Base-by-base conservation (phyloP, 1,140 invertebrate genomes). In the Penaeus vannamei region DNA sequence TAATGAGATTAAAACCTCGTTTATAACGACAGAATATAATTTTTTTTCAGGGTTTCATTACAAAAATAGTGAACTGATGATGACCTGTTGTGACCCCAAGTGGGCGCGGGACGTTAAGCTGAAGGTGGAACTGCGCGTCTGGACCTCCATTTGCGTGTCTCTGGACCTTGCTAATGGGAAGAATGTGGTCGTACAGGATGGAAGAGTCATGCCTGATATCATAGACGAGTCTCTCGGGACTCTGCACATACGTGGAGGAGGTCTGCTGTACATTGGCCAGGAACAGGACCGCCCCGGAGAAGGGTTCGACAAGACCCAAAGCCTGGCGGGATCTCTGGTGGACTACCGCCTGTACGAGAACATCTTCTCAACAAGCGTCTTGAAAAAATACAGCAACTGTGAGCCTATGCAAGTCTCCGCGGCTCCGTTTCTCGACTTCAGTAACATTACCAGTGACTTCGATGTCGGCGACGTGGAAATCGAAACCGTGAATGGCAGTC, bases 231-330 rank as follows among this genome's bases (percentile, higher is more conserved):
- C 29, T 77, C 26, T 29, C 19, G 69, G 60, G 19, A 20, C 10
- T n/a, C 32, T 69, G 36, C 7, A 20, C 12, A 81, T 85, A 26
- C 53, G 22, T 7, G 82, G 87, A n/a, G 87, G 83, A 0, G 87
- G 87, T 10, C 14, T 29, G 60, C 81, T 89, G 17, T 84, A 64
- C 69, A 79, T 89, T 19, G 87, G 87, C 2, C 87, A 89, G 26
- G 83, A 89, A 26, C 87, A 89, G 69, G 83, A 85, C 72, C 77
- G 72, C 26, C 82, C 79, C 5, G 87, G 81, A 17, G 87, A 83
- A 76, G 87, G 87, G 10, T 89, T 89, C 87, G 84, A 84, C 23
- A 72, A 85, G 72, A 64, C 80, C 76, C 83, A 84, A 66, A 89
- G 87, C 42, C 61, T 89, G 8, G 66, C 82, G 12, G 87, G 87